Evolutionary conservation across 2,797 vertebrate species (phyloP), one percentile per base, ranked within the genome.

Genomic region (Rhyacichthys aspro): DNA sequence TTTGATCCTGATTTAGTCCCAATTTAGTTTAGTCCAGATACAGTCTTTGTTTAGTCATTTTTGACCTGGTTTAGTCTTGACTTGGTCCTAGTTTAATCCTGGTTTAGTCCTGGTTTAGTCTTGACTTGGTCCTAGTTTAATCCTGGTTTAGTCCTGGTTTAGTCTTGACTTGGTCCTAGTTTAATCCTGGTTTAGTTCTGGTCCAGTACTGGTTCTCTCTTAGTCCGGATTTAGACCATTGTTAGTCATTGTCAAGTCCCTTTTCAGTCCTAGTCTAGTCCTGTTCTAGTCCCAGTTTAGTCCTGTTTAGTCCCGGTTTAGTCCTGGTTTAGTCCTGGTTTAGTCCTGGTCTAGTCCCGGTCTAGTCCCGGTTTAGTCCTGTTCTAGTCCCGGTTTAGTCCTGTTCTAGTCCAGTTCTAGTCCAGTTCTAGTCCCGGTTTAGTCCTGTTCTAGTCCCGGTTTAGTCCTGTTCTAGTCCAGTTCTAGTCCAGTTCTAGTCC

Each of bases 101-200:
- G 42, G 42, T 43, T 43, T 17, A 43, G 42, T 16, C 42, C n/a
- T 43, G 15, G 42, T 43, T 43, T 17, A 43, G 42, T 43, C 42
- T 15, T 43, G 42, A 15, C 17, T 43, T 43, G 9, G 42, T 17
- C 42, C 1, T 17, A 15, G 41, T 43, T 43, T 9, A 43, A 15
- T 16, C n/a, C 41, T 43, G 16, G 42, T 43, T 43, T 18, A 43
- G 42, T 43, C 16, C 42, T 43, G 8, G 42, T 43, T 43, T 18
- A 17, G 42, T 17, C 16, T 16, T 11, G 43, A 16, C 11, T 43
- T 43, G 18, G 16, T 43, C 16, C 43, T 18, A 16, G 43, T 43
- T 43, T 43, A 43, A 16, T 4, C 43, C 43, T 18, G 43, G 43
- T 43, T 43, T 18, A 43, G 42, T 18, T 9, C 41, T 43, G n/a